Evolutionary conservation across 2,113 vertebrate species (phyloP).

Genomic region (Puma concolor): DNA sequence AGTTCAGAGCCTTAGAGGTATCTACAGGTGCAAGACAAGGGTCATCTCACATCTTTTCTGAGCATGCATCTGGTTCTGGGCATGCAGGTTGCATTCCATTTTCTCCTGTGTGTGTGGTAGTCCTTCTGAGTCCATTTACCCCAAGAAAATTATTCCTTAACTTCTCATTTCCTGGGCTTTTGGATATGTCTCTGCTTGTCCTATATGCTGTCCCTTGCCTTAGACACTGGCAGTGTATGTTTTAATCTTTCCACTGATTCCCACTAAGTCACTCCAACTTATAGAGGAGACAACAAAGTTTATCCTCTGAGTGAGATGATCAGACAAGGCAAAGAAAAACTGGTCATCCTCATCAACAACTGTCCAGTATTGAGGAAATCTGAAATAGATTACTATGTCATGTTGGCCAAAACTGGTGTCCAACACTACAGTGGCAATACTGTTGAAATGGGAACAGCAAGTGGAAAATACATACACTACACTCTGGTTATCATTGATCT

Average conservation of each 20-base stretch:
- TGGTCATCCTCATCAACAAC: neutral
- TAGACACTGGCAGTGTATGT: neutral
- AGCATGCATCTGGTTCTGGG: neutral
- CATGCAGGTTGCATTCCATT: neutral
- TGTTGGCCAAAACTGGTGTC: neutral
- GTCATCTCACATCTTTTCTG: neutral
- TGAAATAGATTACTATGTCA: neutral
- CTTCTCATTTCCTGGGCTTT: neutral
- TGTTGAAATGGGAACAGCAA: neutral
- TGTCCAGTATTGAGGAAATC: neutral
- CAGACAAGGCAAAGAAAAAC: neutral
- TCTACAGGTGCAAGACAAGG: neutral
- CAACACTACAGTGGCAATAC: too few relatives aligned
- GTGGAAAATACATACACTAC: neutral
- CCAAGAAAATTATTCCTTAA: neutral
- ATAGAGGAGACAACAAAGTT: neutral
- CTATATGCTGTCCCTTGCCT: neutral
- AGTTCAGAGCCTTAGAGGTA: neutral
- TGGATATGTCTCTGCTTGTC: neutral
- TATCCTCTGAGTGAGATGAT: neutral
- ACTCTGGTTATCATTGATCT: neutral
- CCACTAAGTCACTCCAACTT: neutral
- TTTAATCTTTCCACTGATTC: neutral
- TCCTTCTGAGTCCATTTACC: neutral
- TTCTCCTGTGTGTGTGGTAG: neutral